Evolutionary conservation across 1,140 invertebrate genomes (phyloP).

Genomic region (Zaprionus lachaisei): DNA sequence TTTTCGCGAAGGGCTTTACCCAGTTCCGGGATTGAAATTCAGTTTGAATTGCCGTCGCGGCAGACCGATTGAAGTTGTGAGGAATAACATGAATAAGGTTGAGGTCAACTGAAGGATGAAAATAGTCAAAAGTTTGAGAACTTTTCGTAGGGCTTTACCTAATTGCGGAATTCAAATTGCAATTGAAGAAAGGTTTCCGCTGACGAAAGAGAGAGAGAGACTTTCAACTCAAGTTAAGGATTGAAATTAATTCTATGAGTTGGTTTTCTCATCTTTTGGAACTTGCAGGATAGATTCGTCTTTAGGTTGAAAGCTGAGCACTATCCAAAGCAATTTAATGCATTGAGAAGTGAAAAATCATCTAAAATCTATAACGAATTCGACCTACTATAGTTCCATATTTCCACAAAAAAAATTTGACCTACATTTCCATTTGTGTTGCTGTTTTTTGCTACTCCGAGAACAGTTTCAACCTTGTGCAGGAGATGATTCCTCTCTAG

Average conservation of each 20-base stretch:
- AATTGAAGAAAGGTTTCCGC: not conserved
- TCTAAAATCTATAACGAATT: too few relatives aligned
- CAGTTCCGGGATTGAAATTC: slow-evolving; percentile 8
- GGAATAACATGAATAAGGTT: slow-evolving; percentile 1
- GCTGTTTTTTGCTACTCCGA: not conserved
- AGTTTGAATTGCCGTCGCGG: not conserved
- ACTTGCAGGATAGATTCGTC: too few relatives aligned
- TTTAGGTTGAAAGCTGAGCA: too few relatives aligned
- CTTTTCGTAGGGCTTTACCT: not conserved
- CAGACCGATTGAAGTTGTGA: not conserved
- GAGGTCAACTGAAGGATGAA: not conserved
- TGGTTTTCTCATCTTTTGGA: too few relatives aligned
- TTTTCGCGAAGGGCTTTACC: not conserved
- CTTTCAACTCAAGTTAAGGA: too few relatives aligned
- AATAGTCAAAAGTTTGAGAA: not conserved
- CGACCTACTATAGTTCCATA: too few relatives aligned
- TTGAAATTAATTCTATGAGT: too few relatives aligned
- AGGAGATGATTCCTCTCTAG: too few relatives aligned
- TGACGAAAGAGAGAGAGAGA: not conserved
- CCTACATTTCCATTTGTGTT: not conserved
- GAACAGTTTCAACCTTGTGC: not conserved
- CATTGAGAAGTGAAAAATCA: too few relatives aligned
- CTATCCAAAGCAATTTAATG: too few relatives aligned
- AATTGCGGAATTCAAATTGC: not conserved
- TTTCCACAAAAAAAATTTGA: too few relatives aligned